These are phyloP conservation scores for Tapera naevia DNA, from an alignment of 2,797 vertebrate species.

Conservation along the genomic window DNA sequence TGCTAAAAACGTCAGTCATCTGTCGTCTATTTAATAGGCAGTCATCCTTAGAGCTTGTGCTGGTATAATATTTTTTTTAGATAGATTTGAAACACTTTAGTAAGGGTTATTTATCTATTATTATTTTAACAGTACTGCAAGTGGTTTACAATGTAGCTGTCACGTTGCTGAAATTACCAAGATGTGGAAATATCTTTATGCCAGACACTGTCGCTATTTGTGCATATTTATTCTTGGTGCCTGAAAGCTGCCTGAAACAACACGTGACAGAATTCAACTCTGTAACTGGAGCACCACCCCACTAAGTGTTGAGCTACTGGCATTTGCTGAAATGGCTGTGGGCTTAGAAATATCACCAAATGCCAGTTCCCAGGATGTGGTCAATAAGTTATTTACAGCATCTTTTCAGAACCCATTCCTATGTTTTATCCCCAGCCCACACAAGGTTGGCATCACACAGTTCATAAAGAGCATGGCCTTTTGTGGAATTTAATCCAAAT, in stretches of 20 bases:
- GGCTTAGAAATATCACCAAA: conserved; percentile 11
- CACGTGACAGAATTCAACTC: background rate
- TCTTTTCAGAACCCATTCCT: conserved; percentile 17
- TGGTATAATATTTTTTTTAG: background rate
- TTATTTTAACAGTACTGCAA: background rate
- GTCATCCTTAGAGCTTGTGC: background rate
- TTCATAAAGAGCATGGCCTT: background rate
- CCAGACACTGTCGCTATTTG: background rate
- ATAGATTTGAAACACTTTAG: background rate
- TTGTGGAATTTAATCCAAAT: conserved; percentile 19
- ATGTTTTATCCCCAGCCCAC: conserved; percentile 2
- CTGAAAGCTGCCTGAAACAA: background rate
- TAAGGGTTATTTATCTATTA: background rate
- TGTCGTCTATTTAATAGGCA: background rate
- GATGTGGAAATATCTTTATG: background rate
- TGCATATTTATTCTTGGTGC: background rate
- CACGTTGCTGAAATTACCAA: background rate
- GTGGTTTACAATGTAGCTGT: background rate
- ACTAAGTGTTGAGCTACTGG: background rate
- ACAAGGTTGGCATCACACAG: background rate
- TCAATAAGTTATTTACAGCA: conserved; percentile 29
- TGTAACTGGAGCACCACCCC: conserved; percentile 13
- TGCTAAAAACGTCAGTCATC: background rate
- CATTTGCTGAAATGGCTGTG: conserved; percentile 32
- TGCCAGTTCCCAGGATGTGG: conserved; percentile 29